These are phyloP conservation scores for Nowickia ferox DNA, from an alignment of 2,888 invertebrate genomes.

Conservation along the genomic window DNA sequence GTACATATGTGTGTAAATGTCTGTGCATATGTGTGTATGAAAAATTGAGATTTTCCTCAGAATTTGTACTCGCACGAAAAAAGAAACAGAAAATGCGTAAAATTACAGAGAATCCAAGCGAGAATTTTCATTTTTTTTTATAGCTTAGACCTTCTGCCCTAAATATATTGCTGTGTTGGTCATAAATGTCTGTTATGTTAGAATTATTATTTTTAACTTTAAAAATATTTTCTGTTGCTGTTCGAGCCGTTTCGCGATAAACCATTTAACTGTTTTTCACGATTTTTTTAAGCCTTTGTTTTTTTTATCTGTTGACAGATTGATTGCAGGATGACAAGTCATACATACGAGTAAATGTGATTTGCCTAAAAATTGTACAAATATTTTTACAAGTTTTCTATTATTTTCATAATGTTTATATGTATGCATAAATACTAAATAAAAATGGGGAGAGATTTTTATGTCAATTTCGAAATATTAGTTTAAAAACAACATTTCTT, in stretches of 20 bases:
- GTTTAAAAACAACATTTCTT: neutral
- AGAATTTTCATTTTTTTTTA: constrained; percentile 14
- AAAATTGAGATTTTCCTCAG: neutral
- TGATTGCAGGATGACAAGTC: constrained; percentile 62
- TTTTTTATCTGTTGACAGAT: constrained; percentile 61
- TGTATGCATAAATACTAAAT: neutral
- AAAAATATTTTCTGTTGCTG: constrained; percentile 21
- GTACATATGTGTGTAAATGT: too few species aligned
- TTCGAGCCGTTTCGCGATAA: constrained; percentile 12
- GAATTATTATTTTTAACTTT: neutral
- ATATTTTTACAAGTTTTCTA: constrained; percentile 21
- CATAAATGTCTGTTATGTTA: constrained; percentile 39
- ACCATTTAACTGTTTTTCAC: constrained; percentile 11
- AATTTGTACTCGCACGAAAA: neutral
- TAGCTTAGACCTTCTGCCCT: constrained; percentile 30
- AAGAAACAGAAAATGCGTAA: constrained; percentile 13
- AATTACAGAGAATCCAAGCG: neutral
- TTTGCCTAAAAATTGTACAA: constrained; percentile 28
- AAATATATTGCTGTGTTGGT: constrained; percentile 26
- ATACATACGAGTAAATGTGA: constrained; percentile 27
- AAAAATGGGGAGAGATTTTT: neutral
- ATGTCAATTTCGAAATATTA: neutral
- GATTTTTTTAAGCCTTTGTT: neutral
- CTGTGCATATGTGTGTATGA: neutral
- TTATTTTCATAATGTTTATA: constrained; percentile 38